Evolutionary conservation across 2,797 vertebrate species (phyloP).

Genomic region (Mormyrops attenuatus): DNA sequence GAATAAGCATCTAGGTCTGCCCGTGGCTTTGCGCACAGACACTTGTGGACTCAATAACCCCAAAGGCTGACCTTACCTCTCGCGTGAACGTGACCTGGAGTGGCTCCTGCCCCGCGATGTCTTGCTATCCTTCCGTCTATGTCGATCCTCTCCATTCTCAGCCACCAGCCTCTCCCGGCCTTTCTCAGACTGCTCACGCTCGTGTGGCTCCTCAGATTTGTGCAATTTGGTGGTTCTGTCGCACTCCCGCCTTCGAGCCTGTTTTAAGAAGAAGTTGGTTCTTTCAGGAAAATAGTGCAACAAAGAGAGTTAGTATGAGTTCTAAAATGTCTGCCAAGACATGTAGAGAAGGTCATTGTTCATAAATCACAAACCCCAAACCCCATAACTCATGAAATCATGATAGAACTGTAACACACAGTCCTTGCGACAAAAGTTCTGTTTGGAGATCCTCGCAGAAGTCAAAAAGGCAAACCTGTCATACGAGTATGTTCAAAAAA

Average conservation of each 20-base stretch:
- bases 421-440: not conserved
- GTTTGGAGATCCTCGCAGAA: not conserved
- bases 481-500: not conserved
- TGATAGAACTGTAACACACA: not conserved
- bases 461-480: not conserved
- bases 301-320: constrained; percentile 99
- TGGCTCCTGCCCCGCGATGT: constrained; percentile 78
- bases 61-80: constrained; percentile 64
- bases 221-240: constrained; percentile 87
- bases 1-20: not conserved
- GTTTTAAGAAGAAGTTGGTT: constrained; percentile 99
- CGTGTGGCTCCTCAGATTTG: constrained; percentile 77
- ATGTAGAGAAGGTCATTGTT: constrained; percentile 71
- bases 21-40: not conserved
- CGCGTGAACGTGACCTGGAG: constrained; percentile 86
- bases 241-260: constrained; percentile 93
- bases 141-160: constrained; percentile 88
- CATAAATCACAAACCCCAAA: not conserved
- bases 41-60: not conserved
- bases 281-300: constrained; percentile 99
- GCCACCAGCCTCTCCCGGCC: constrained; percentile 79
- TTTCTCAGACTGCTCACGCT: constrained; percentile 74
- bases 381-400: constrained; percentile 4
- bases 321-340: constrained; percentile 65
- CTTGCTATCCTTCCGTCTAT: constrained; percentile 81